Percentiles rank a stretch among this genome's conserved stretches.
phyloP scores from a whole-genome alignment of 2,888 invertebrate genomes.

The Stenichneumon culpator region DNA sequence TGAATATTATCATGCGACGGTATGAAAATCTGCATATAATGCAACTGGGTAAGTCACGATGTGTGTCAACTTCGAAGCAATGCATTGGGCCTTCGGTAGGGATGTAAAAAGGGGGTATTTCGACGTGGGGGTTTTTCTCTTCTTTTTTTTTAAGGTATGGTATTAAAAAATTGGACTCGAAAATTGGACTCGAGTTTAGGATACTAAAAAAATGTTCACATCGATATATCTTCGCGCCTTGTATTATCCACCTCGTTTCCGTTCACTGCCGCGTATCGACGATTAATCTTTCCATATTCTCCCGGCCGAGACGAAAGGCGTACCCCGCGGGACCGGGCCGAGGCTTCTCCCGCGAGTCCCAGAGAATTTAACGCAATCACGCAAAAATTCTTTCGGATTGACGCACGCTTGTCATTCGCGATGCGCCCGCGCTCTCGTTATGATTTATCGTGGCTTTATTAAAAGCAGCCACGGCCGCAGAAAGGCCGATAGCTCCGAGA shows the following conservation, averaged over 20 bases:
- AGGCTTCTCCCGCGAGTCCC: conserved; percentile 36
- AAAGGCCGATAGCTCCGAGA: conserved; percentile 48
- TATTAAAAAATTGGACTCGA: not conserved
- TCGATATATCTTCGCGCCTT: conserved; percentile 1
- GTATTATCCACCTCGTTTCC: conserved; percentile 30
- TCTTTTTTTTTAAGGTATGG: not conserved
- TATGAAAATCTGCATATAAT: conserved; percentile 16
- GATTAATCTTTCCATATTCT: conserved; percentile 59
- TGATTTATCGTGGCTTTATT: conserved; percentile 67
- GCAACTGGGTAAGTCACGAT: conserved; percentile 22
- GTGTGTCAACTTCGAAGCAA: conserved; percentile 35
- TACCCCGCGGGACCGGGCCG: not conserved
- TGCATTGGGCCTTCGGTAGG: not conserved
- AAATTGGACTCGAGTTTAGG: not conserved
- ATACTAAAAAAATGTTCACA: not conserved
- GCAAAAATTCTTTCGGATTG: conserved; percentile 63
- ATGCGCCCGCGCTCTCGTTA: conserved; percentile 56
- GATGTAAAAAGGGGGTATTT: not conserved
- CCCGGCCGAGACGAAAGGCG: conserved; percentile 23
- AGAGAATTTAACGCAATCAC: conserved; percentile 63
- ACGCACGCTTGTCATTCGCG: conserved; percentile 61
- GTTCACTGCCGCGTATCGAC: conserved; percentile 32
- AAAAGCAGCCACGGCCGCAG: conserved; percentile 51
- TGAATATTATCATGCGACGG: conserved; percentile 45
- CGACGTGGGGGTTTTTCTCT: not conserved